Conservation (phyloP, 2,888 invertebrate genomes). For the Rhingia campestris region DNA sequence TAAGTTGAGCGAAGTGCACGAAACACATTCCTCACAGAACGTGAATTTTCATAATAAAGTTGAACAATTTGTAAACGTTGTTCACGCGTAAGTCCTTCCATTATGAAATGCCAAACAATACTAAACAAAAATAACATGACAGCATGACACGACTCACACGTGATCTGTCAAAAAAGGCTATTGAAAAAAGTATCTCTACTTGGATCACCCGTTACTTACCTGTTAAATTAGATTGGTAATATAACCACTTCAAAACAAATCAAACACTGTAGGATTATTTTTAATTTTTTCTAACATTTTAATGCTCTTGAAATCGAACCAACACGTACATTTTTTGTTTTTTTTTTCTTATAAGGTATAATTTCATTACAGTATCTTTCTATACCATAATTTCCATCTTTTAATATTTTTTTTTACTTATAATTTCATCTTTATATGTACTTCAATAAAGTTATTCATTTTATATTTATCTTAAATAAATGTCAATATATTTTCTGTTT, state of each 20-base stretch:
- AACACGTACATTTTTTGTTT: conserved; percentile 78
- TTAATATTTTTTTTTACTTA: conserved; percentile 64
- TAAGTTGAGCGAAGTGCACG: no score
- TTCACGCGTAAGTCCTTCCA: no score
- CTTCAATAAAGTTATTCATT: conserved; percentile 71
- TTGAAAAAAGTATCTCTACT: no score
- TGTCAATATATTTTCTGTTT: conserved; percentile 70
- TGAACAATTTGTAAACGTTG: no score
- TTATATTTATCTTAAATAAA: conserved; percentile 71
- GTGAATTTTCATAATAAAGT: no score
- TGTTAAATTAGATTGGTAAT: background rate
- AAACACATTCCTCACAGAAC: no score
- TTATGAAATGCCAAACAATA: no score
- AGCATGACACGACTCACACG: no score
- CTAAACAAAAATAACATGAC: no score
- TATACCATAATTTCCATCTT: conserved; percentile 76
- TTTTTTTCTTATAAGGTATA: conserved; percentile 76
- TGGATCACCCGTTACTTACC: no score
- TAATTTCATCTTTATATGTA: conserved; percentile 72
- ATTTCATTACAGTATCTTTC: conserved; percentile 76
- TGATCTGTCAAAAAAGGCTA: no score
- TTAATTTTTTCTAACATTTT: conserved; percentile 78
- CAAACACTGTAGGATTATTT: conserved; percentile 50
- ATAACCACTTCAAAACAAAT: background rate
- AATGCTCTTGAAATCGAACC: conserved; percentile 78